Evolutionary conservation across 2,888 invertebrate genomes (phyloP), one percentile per base, ranked within the genome.

Genomic region (Sympetrum striolatum): DNA sequence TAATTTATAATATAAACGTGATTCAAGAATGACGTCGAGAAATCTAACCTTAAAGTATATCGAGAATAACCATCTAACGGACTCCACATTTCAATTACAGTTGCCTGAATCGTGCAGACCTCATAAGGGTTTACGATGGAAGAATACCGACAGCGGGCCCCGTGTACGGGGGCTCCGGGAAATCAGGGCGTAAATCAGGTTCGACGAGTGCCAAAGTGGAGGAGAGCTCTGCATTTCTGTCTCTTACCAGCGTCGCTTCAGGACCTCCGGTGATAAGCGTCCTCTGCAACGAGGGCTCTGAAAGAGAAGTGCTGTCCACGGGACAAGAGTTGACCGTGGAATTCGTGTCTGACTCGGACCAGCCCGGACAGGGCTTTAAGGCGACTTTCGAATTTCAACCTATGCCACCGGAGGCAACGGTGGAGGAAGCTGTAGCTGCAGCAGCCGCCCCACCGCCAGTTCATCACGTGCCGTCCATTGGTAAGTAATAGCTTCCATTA

Each of bases 111-210:
- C 96, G 97, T 91, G 97, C 97, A 90, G 98, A 98, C 94, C 96
- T 98, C 93, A 96, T 98, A 93, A 97, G 97, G 93, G 96, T 98
- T 91, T 97, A 97, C 94, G 98, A 98, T 93, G 97, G 98, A 2
- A 60, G 86, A 37, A 86, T 86, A 37, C 86, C 60, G 14, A 58
- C 86, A n/a, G 60, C 60, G 37, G 86, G 86, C n/a, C 37, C 86
- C 12, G 60, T 86, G 22, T 86, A 64, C 64, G 86, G 86, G 37
- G 86, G 86, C 35, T 37, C 58, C 8, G 22, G 60, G 15, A 53
- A 53, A 18, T 58, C 58, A 0, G 58, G 60, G 6, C 86, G 86
- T n/a, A 60, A 31, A 31, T 12, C 25, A 6, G 31, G 35, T 14
- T 25, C 86, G 3, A 86, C 58, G 37, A 37, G 86, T 48, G 58